A percentile compares a stretch with the other conserved stretches of the same genome.
These are phyloP conservation scores for Sturmia bella DNA, from an alignment of 2,888 invertebrate species.

Conservation along the genomic window DNA sequence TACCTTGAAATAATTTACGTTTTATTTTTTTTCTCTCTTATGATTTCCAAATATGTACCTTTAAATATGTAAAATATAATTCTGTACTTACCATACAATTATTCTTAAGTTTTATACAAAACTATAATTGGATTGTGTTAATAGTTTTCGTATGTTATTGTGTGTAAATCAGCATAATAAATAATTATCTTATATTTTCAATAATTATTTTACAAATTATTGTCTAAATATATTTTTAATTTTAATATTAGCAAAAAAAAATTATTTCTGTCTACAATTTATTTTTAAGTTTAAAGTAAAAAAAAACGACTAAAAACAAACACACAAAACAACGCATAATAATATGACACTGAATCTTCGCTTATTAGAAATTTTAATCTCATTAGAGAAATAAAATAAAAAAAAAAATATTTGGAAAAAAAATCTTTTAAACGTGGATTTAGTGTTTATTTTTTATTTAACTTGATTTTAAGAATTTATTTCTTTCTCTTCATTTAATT, in stretches of 20 bases:
- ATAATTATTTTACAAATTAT: conserved; percentile 54
- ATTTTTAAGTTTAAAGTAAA: conserved; percentile 39
- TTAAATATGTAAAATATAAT: conserved; percentile 49
- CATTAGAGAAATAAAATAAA: not conserved
- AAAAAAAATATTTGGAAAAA: conserved; percentile 7
- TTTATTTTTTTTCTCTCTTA: conserved; percentile 23
- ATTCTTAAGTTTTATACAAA: conserved; percentile 51
- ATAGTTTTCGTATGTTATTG: conserved; percentile 19
- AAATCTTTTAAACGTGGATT: conserved; percentile 21
- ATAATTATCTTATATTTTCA: conserved; percentile 15
- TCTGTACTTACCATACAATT: conserved; percentile 21
- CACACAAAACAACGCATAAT: conserved; percentile 26
- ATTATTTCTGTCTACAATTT: conserved; percentile 36
- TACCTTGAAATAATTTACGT: conserved; percentile 44
- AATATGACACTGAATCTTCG: conserved; percentile 27
- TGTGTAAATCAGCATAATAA: conserved; percentile 2
- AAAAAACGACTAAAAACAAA: conserved; percentile 12
- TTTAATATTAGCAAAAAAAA: conserved; percentile 62
- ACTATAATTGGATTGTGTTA: conserved; percentile 46
- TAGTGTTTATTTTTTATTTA: conserved; percentile 13
- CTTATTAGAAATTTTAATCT: conserved; percentile 4
- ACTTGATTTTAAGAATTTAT: not conserved
- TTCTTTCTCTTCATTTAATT: no score
- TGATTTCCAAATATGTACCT: conserved; percentile 50
- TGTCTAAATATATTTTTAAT: conserved; percentile 49